Evolutionary conservation across 2,113 vertebrate species (phyloP), one percentile per base, ranked within the genome.

Genomic region (Xenotilapia caudafasciata): DNA sequence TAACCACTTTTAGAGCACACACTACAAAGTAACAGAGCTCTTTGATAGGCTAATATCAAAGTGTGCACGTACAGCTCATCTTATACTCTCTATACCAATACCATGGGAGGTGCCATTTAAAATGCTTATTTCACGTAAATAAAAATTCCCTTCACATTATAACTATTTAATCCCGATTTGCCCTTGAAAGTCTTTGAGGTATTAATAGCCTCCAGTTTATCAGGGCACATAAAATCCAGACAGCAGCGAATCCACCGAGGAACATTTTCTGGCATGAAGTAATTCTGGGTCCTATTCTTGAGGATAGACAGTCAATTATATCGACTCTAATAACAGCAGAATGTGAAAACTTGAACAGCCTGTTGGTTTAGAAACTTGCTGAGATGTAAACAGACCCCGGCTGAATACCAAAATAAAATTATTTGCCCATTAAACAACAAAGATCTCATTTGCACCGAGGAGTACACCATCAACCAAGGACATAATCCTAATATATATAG

Each of bases 131-230:
- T 90, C 21, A 54, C 28, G n/a, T 80, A 80, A 13, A 79, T 80
- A 80, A 70, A 82, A 45, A 80, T 82, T 82, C 85, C 60, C 31
- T n/a, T 28, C 21, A 83, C 62, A 81, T 60, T 14, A 75, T 45
- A 82, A 89, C 35, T 79, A 81, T 87, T 80, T 81, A 93, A 93
- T 93, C 91, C 86, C 62, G n/a, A 55, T 75, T 40, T 83, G 91
- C 53, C 91, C 92, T 94, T 94, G 89, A 86, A 93, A 68, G 86
- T 85, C 82, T 91, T 92, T 91, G 91, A 84, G 81, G 42, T 89
- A 89, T 90, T 87, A 87, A 92, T 90, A 88, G 87, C 40, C 26
- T 49, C 35, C 6, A 49, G 85, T 88, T 33, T 90, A 88, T 84
- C 85, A 88, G 83, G 79, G 42, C 2, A 70, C 62, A 80, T 26